Percentiles rank a stretch among this genome's conserved stretches.
These are phyloP conservation scores for Platyscapa corneri DNA, from an alignment of 1,140 invertebrate genomes.

Conservation along the genomic window DNA sequence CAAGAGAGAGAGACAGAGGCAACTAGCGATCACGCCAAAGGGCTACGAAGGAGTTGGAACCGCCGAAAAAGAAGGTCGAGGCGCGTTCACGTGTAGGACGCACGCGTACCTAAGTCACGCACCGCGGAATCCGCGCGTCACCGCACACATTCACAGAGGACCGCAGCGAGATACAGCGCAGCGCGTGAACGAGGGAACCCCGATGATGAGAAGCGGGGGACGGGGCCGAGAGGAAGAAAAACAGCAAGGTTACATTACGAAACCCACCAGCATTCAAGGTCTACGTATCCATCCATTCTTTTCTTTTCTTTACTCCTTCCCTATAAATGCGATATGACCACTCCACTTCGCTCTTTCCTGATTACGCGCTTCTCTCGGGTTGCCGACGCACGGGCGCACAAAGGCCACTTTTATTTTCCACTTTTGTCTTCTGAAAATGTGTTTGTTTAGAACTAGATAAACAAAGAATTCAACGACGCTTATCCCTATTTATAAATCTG, in stretches of 20 bases:
- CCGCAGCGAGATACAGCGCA: not conserved
- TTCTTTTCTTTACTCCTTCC: not conserved
- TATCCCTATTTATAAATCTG: too few species aligned
- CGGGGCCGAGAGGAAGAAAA: conserved; percentile 48
- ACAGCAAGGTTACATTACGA: conserved; percentile 62
- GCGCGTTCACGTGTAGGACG: not conserved
- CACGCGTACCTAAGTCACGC: not conserved
- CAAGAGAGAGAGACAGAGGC: not conserved
- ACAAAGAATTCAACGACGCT: not conserved
- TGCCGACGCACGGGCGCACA: not conserved
- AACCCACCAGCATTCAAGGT: conserved; percentile 57
- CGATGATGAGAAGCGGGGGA: not conserved
- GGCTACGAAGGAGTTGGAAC: conserved; percentile 38
- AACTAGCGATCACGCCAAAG: not conserved
- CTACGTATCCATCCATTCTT: conserved; percentile 26
- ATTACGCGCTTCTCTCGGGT: not conserved
- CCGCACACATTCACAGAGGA: not conserved
- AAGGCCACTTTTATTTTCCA: not conserved
- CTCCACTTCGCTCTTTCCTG: not conserved
- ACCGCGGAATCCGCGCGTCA: not conserved
- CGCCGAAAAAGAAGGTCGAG: not conserved
- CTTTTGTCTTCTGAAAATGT: not conserved
- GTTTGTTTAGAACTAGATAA: not conserved
- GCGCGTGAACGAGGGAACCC: not conserved
- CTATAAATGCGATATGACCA: not conserved